These are phyloP conservation scores for Notarius quadriscutis DNA, from an alignment of 2,113 vertebrate species.

Conservation along the genomic window DNA sequence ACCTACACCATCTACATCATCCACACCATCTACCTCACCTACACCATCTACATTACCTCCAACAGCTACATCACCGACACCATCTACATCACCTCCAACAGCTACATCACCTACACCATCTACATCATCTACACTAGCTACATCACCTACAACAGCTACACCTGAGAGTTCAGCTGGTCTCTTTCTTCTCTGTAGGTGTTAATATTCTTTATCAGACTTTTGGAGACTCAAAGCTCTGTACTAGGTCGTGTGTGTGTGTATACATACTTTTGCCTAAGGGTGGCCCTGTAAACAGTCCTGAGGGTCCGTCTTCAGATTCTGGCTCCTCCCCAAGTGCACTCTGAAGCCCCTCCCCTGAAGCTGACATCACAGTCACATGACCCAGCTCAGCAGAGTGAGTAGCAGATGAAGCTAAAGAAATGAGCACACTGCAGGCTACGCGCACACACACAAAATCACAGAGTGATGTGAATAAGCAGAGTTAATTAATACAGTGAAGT, in stretches of 20 bases:
- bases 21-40: not conserved
- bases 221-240: not conserved
- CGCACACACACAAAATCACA: conserved; percentile 26
- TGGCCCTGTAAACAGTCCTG: conserved; percentile 46
- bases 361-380: conserved; percentile 56
- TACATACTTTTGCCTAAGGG: conserved; percentile 48
- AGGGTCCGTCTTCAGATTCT: conserved; percentile 59
- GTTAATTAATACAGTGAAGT: not conserved
- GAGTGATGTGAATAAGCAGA: not conserved
- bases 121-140: not conserved
- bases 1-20: not conserved
- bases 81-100: not conserved
- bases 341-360: conserved; percentile 67
- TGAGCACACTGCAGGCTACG: conserved; percentile 43
- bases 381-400: conserved; percentile 52
- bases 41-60: not conserved
- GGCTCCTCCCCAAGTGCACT: conserved; percentile 55
- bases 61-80: not conserved
- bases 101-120: not conserved
- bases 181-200: not conserved
- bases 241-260: conserved; percentile 9
- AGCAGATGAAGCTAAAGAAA: conserved; percentile 53
- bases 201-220: not conserved
- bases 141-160: not conserved
- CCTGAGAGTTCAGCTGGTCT: not conserved